These are phyloP conservation scores for Percopsis transmontana DNA, from an alignment of 2,113 vertebrate genomes.

Conservation along the genomic window DNA sequence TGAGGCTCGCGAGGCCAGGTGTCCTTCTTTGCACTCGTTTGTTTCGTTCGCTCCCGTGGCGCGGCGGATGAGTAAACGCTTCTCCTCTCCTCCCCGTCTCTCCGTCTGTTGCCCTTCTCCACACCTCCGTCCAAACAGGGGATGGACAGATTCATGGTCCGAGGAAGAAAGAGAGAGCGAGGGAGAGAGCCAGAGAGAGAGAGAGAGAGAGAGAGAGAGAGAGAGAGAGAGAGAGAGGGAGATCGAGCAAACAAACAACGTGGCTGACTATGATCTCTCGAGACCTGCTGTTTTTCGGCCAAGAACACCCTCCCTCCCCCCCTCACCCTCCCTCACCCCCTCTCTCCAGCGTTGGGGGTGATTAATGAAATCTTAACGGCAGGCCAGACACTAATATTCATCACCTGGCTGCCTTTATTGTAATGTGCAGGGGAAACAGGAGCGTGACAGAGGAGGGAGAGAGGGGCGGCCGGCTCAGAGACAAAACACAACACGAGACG, in stretches of 20 bases:
- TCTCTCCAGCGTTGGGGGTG: constrained; percentile 70
- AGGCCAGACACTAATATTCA: constrained; percentile 80
- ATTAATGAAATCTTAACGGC: constrained; percentile 80
- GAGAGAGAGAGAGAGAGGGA: constrained; percentile 13
- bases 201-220: constrained; percentile 4
- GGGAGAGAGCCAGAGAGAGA: no score
- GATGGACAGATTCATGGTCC: constrained; percentile 13
- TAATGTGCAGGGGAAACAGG: constrained; percentile 73
- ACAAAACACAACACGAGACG: constrained; percentile 77
- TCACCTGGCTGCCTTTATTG: constrained; percentile 78
- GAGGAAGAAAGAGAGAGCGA: constrained; percentile 44
- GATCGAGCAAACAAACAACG: constrained; percentile 6
- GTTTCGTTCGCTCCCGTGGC: constrained; percentile 68
- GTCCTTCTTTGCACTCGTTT: constrained; percentile 84
- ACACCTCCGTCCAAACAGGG: constrained; percentile 1
- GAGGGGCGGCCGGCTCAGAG: constrained; percentile 69
- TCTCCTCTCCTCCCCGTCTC: constrained; percentile 70
- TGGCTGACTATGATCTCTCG: not conserved
- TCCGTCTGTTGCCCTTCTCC: constrained; percentile 76
- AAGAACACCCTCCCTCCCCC: constrained; percentile 52
- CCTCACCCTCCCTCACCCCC: no score
- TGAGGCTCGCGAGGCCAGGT: constrained; percentile 85
- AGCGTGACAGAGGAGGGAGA: constrained; percentile 75
- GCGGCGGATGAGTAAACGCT: constrained; percentile 71
- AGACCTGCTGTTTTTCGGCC: constrained; percentile 69